phyloP scores from a whole-genome alignment of 2,888 invertebrate species.

The Scotopteryx bipunctaria region DNA sequence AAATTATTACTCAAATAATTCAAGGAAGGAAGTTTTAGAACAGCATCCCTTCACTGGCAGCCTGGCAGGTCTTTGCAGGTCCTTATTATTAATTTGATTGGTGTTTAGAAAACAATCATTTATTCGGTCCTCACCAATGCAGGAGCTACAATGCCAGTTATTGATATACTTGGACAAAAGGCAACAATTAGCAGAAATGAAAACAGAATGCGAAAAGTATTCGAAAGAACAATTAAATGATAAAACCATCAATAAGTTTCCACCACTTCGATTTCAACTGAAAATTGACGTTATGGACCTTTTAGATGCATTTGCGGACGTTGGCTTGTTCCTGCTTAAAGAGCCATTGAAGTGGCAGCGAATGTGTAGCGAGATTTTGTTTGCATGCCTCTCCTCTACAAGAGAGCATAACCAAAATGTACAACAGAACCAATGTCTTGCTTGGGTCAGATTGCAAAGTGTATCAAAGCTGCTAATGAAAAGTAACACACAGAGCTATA shows the following conservation, averaged over 20 bases:
- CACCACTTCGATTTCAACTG: conserved; percentile 60
- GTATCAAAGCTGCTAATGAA: conserved; percentile 47
- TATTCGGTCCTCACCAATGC: conserved; percentile 46
- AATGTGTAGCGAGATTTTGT: conserved; percentile 62
- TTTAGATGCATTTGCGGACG: conserved; percentile 53
- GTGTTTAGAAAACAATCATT: too few relatives aligned
- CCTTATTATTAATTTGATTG: too few relatives aligned
- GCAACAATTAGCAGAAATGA: conserved; percentile 57
- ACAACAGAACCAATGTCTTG: conserved; percentile 56
- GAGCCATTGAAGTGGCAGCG: conserved; percentile 64
- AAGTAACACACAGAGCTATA: conserved; percentile 46
- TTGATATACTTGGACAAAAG: conserved; percentile 69
- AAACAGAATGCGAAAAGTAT: conserved; percentile 54
- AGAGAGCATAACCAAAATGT: conserved; percentile 44
- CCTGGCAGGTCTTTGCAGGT: too few relatives aligned
- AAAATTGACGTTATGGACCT: conserved; percentile 69
- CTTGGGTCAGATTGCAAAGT: conserved; percentile 57
- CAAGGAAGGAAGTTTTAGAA: too few relatives aligned
- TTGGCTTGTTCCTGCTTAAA: conserved; percentile 55
- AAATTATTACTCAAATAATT: too few relatives aligned
- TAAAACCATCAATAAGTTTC: conserved; percentile 57
- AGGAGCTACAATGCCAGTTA: conserved; percentile 56
- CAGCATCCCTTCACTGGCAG: too few relatives aligned
- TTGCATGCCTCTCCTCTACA: conserved; percentile 57
- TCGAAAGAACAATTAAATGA: conserved; percentile 45